Base-by-base conservation (phyloP, 2,888 invertebrate genomes). In the Brassicogethes aeneus region DNA sequence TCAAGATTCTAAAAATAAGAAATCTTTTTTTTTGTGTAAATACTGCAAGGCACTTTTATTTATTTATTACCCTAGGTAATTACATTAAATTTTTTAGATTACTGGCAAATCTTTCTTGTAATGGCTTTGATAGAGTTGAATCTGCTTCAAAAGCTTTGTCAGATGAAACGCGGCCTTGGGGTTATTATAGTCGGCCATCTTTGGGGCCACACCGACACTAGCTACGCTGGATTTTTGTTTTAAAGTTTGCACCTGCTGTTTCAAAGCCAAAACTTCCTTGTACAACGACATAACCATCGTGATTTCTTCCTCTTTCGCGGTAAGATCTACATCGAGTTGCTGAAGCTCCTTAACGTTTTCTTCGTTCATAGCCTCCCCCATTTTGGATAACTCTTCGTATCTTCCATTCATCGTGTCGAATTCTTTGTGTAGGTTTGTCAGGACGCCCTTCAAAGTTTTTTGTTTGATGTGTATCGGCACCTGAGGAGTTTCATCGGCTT, bases 231-330 rank as follows among this genome's bases (percentile, higher is more conserved):
- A 51, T 16, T 55, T 56, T 36, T 62, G 57, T 44, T 61, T 63
- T 39, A 66, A 47, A 10, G 46, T 46, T 48, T 57, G 64, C 3
- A 68, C 61, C 51, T 68, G 68, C 35, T 66, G 59, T 46, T 69
- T 69, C 34, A 66, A 47, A 2, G 65, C 64, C 34, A 65, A 34
- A n/a, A 70, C 66, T 48, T 69, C 69, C 32, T 64, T 65, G 43
- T 65, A 68, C 14, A 69, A 48, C 1, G 60, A 48, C 64, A 69
- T 66, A 14, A 69, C 68, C 62, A 67, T 66, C 8, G 59, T 61
- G 3, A 69, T 69, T 49, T 69, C 69, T 38, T 66, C 64, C 48
- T 69, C 69, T 47, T 69, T 69, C 34, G 61, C 63, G 30, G 56
- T 62, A 14, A 59, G 49, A 36, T 64, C 59, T 17, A 51, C 52